These are phyloP conservation scores for Aplocera efformata DNA, from an alignment of 2,888 invertebrate genomes.

Conservation along the genomic window DNA sequence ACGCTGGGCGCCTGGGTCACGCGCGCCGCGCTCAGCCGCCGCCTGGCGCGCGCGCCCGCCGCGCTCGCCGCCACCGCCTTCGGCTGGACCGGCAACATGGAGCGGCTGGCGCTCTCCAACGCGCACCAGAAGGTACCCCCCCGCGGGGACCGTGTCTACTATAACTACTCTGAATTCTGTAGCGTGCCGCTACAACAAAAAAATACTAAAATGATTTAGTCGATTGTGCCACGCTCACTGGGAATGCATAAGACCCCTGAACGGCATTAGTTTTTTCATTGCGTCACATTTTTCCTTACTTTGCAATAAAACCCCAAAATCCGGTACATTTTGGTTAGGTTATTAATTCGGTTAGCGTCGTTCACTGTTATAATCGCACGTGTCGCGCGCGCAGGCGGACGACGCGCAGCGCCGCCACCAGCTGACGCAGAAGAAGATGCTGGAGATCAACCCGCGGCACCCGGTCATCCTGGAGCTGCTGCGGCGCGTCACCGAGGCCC, in stretches of 20 bases:
- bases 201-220: too few species aligned
- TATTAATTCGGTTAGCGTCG: too few species aligned
- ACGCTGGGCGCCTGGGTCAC: constrained; percentile 20
- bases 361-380: too few species aligned
- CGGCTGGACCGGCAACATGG: constrained; percentile 99
- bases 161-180: too few species aligned
- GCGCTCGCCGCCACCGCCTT: constrained; percentile 97
- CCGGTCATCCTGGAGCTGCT: constrained; percentile 95
- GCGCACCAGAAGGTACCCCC: constrained; percentile 92
- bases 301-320: too few species aligned
- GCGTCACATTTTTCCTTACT: too few species aligned
- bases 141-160: too few species aligned
- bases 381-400: constrained; percentile 84
- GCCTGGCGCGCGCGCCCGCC: constrained; percentile 86
- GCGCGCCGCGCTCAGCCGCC: constrained; percentile 51
- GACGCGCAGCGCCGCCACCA: constrained; percentile 95
- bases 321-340: too few species aligned
- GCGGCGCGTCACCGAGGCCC: constrained; percentile 81
- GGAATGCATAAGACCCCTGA: too few species aligned
- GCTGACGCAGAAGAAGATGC: constrained; percentile 95
- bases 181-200: too few species aligned
- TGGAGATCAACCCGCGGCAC: constrained; percentile 98
- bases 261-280: too few species aligned
- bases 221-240: too few species aligned
- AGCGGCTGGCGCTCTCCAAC: constrained; percentile 95